Percentiles rank a stretch among this genome's conserved stretches.
Evolutionary conservation across 2,888 invertebrate genomes (phyloP).

Genomic region (Shargacucullia verbasci): DNA sequence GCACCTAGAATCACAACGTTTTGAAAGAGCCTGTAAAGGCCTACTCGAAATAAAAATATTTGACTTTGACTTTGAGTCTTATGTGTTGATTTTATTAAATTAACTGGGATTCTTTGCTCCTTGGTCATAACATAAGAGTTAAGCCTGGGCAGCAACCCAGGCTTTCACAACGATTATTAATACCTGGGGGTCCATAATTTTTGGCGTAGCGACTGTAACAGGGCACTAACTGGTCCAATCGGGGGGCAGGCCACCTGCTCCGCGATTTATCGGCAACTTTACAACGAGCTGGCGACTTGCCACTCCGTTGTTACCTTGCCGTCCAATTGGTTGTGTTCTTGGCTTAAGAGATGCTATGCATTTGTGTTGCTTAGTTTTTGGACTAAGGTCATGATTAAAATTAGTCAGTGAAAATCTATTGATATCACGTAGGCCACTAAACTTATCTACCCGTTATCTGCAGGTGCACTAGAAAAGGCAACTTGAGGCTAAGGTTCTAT

Average conservation of each 20-base stretch:
- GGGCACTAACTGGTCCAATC: slow-evolving; percentile 44
- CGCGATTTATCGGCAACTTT: slow-evolving; percentile 71
- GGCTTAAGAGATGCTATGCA: slow-evolving; percentile 50
- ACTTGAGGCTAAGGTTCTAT: too few relatives aligned
- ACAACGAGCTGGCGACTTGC: slow-evolving; percentile 74
- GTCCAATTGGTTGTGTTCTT: slow-evolving; percentile 45
- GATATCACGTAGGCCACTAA: too few relatives aligned
- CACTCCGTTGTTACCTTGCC: slow-evolving; percentile 60
- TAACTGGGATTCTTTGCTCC: too few relatives aligned
- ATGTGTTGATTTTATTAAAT: too few relatives aligned
- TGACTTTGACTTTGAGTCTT: too few relatives aligned
- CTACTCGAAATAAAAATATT: too few relatives aligned
- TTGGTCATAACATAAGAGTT: background rate
- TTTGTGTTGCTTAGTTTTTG: slow-evolving; percentile 31
- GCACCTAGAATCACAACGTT: too few relatives aligned
- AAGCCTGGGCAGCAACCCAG: background rate
- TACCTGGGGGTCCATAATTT: slow-evolving; percentile 51
- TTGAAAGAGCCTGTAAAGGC: too few relatives aligned
- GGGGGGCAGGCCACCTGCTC: slow-evolving; percentile 66
- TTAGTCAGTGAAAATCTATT: too few relatives aligned
- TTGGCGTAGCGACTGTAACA: slow-evolving; percentile 47
- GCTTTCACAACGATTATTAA: slow-evolving; percentile 10
- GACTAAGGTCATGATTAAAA: background rate
- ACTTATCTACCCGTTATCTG: too few relatives aligned
- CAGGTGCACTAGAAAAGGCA: too few relatives aligned